Evolutionary conservation across 2,797 vertebrate species (phyloP).

Genomic region (Thripadectes ignobilis): DNA sequence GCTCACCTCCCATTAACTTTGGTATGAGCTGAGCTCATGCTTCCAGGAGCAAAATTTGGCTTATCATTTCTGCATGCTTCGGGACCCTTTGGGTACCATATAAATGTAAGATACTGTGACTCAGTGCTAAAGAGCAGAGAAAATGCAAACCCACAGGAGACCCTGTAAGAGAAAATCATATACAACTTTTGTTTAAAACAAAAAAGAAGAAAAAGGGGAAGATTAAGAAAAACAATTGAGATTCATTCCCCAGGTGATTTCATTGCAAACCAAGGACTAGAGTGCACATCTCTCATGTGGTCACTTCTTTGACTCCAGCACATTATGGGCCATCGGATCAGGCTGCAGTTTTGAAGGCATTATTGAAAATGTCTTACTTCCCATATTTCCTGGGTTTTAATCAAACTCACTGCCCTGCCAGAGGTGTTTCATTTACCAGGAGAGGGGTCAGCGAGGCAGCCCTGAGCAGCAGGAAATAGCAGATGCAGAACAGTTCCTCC

Average conservation of each 20-base stretch:
- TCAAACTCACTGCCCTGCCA: constrained; percentile 56
- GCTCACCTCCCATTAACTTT: constrained; percentile 57
- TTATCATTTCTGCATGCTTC: constrained; percentile 49
- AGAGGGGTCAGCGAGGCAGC: constrained; percentile 41
- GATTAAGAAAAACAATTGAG: background rate
- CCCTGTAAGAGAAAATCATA: background rate
- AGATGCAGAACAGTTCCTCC: constrained; percentile 40
- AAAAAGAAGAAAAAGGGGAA: background rate
- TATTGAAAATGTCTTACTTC: constrained; percentile 36
- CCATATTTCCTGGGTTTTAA: constrained; percentile 57
- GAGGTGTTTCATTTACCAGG: constrained; percentile 73
- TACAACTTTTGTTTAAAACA: background rate
- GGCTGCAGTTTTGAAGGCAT: background rate
- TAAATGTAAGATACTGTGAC: constrained; percentile 48
- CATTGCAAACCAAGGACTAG: background rate
- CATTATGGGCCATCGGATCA: background rate
- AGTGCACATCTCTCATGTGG: background rate
- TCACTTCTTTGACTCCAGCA: background rate
- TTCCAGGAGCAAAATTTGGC: constrained; percentile 58
- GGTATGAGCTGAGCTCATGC: constrained; percentile 63
- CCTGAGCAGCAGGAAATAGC: constrained; percentile 56
- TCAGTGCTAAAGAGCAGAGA: constrained; percentile 52
- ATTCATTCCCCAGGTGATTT: constrained; percentile 20
- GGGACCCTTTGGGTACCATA: constrained; percentile 50
- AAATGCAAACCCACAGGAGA: constrained; percentile 28